Percentiles rank a stretch among this genome's conserved stretches.
Evolutionary conservation across 2,797 vertebrate genomes (phyloP).

Genomic region (Lutjanus campechanus): DNA sequence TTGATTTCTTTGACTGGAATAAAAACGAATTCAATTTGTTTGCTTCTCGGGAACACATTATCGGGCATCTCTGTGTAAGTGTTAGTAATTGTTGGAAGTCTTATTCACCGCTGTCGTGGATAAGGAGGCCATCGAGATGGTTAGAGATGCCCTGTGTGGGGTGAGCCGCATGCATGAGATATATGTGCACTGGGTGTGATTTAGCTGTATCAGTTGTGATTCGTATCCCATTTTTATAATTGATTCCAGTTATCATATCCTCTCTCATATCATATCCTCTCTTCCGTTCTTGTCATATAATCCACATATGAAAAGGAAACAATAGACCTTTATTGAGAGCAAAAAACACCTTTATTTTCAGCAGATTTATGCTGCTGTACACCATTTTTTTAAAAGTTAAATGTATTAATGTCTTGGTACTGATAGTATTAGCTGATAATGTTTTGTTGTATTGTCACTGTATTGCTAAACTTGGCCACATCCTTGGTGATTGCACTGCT

Average conservation of each 20-base stretch:
- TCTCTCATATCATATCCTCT: background rate
- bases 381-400: too few relatives aligned
- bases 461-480: too few relatives aligned
- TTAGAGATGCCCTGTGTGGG: constrained; percentile 36
- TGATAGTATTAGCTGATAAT: too few relatives aligned
- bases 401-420: too few relatives aligned
- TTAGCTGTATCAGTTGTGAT: constrained; percentile 3
- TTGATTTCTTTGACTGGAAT: constrained; percentile 95
- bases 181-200: constrained; percentile 10
- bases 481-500: too few relatives aligned
- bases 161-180: constrained; percentile 22
- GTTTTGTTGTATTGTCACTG: too few relatives aligned
- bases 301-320: background rate
- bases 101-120: constrained; percentile 71
- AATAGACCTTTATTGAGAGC: background rate
- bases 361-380: background rate
- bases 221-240: constrained; percentile 2
- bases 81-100: constrained; percentile 82
- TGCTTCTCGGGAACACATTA: constrained; percentile 86
- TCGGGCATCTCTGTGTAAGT: constrained; percentile 88
- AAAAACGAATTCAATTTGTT: constrained; percentile 92
- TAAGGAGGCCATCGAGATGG: constrained; percentile 54
- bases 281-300: background rate
- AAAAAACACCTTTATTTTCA: background rate
- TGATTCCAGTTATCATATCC: constrained; percentile 7